Evolutionary conservation across 2,113 vertebrate species (phyloP).

Genomic region (Ciconia boyciana): DNA sequence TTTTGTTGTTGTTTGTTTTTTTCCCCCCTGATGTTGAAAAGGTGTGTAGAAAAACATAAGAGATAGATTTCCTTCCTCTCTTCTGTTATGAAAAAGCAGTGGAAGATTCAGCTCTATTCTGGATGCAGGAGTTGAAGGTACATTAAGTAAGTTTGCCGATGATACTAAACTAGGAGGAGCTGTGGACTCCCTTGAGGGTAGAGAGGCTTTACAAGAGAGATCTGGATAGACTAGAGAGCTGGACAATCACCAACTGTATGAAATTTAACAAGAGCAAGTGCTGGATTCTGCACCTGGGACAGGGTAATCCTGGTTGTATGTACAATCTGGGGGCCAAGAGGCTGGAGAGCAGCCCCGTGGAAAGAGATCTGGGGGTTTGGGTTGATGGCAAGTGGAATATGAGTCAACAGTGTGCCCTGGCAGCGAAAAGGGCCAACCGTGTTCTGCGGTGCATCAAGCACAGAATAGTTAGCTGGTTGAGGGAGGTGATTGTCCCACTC

Average conservation of each 20-base stretch:
- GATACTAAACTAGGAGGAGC: not conserved
- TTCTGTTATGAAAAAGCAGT: not conserved
- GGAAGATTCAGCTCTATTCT: not conserved
- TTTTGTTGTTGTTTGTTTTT: not conserved
- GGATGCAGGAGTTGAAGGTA: not conserved
- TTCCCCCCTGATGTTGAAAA: not conserved
- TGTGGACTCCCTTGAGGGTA: not conserved
- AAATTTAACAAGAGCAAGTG: not conserved
- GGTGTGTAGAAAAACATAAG: not conserved
- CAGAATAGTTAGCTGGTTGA: accelerated
- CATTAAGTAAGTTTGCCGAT: not conserved
- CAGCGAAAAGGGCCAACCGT: not conserved
- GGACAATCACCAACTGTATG: not conserved
- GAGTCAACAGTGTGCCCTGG: not conserved
- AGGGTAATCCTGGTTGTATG: accelerated
- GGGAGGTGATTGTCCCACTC: not conserved
- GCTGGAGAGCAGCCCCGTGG: accelerated
- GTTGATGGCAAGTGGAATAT: not conserved
- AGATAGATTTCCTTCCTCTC: not conserved
- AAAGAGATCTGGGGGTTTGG: not conserved
- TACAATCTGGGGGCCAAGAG: accelerated
- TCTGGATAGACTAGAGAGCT: not conserved
- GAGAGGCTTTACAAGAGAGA: not conserved
- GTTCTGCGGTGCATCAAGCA: not conserved
- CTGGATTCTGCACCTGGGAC: not conserved